Conservation (phyloP, 2,113 vertebrate genomes). For the Xerus inauris region DNA sequence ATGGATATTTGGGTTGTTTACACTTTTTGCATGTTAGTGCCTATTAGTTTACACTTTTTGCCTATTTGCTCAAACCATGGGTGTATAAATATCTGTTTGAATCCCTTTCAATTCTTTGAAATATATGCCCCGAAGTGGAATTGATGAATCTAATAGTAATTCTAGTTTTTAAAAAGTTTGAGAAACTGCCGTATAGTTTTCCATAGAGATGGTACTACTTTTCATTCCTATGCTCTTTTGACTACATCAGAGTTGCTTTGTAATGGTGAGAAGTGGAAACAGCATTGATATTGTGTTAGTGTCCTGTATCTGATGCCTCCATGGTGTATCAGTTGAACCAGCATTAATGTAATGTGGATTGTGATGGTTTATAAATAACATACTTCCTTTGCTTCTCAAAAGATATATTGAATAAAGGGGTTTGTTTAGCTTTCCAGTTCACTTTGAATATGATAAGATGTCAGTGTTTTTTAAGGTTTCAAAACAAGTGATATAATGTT, state of each 20-base stretch:
- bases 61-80: not conserved
- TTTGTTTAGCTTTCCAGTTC: conserved; percentile 71
- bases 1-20: not conserved
- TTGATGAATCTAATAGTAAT: not conserved
- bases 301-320: conserved; percentile 39
- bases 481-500: conserved; percentile 73
- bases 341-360: conserved; percentile 68
- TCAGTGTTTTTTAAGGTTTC: conserved; percentile 58
- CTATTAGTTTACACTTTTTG: no score
- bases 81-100: not conserved
- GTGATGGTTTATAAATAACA: conserved; percentile 66
- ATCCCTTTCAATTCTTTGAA: not conserved
- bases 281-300: not conserved
- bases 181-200: not conserved
- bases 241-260: not conserved
- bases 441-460: conserved; percentile 71
- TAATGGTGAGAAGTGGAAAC: not conserved
- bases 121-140: not conserved
- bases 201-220: not conserved
- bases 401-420: conserved; percentile 54
- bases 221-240: not conserved
- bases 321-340: conserved; percentile 15
- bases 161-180: not conserved
- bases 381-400: conserved; percentile 60
- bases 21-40: no score